Base-by-base conservation (phyloP, 2,797 vertebrate genomes). In the Crypturellus tataupa region DNA sequence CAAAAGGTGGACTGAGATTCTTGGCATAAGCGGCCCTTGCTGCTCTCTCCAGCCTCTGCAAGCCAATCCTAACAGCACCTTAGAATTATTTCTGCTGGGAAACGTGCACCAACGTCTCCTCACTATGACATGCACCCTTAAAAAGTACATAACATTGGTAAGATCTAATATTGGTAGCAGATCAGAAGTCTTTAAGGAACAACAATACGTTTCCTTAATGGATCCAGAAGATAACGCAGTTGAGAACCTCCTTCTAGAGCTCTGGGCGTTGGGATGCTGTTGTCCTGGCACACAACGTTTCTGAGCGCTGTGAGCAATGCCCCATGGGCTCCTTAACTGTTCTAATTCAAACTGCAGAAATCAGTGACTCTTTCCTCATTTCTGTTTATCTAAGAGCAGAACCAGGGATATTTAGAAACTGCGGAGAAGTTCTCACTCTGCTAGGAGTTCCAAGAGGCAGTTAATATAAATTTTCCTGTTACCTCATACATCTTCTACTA, bases 211-310 rank as follows among this genome's bases (percentile, higher is more conserved):
- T 55, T 31, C 53, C 53, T 18, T 55, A 18, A 55, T 55, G 16
- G 16, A 31, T 55, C 53, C 53, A 10, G 29, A 29, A 42, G 49
- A 39, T 40, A 23, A 53, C 0, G 0, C 33, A 6, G 3, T 46
- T 63, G 4, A 44, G 29, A 13, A 24, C 33, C 31, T 39, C 14
- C 2, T 55, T 72, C 68, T 90, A 71, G 59, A 39, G 42, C 58
- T 79, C 64, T 6, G 67, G 2, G 1, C 42, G 65, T 79, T 51
- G 70, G 42, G 81, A 18, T 42, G 16, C 6, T 21, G 6, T 46
- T 56, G 23, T 73, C 70, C 56, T 80, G 39, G 5, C 18, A 60
- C 11, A 10, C 33, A 72, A 58, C 65, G 49, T n/a, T 78, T 60
- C 83, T 75, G 55, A 68, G 70, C 24, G 58, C 67, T 72, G 31